A percentile compares a stretch with the other conserved stretches of the same genome.
phyloP scores from a whole-genome alignment of 2,113 vertebrate species.

The Catharus minimus region DNA sequence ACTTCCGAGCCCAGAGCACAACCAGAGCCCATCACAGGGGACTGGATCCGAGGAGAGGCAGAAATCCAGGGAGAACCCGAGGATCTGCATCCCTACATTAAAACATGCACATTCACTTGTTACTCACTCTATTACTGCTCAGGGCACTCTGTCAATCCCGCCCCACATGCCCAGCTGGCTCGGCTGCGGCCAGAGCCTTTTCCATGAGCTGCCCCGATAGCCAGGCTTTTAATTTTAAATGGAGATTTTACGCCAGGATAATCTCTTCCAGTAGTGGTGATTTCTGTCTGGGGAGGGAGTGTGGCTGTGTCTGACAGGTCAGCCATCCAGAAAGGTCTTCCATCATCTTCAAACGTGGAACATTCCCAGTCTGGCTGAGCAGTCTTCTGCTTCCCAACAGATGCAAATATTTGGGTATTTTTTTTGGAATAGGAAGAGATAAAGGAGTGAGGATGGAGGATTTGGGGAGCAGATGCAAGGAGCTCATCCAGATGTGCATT shows the following conservation, averaged over 20 bases:
- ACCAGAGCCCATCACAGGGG: rapidly evolving
- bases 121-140: neutral
- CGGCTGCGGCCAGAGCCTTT: rapidly evolving
- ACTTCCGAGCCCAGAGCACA: rapidly evolving
- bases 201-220: neutral
- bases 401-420: neutral
- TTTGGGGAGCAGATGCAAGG: neutral
- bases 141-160: neutral
- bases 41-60: rapidly evolving
- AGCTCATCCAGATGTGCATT: neutral
- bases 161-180: neutral
- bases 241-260: neutral
- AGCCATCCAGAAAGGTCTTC: neutral
- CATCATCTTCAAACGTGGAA: neutral
- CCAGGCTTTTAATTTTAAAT: neutral
- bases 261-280: neutral
- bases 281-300: neutral
- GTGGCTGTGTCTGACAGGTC: neutral
- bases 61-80: neutral
- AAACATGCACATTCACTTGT: neutral
- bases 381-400: neutral
- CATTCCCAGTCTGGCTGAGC: rapidly evolving
- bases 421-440: neutral
- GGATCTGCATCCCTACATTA: neutral
- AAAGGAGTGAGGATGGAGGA: neutral